Percentiles rank a stretch among this genome's conserved stretches.
Conservation (phyloP, 1,140 invertebrate species). For the Cardiocondyla obscurior region DNA sequence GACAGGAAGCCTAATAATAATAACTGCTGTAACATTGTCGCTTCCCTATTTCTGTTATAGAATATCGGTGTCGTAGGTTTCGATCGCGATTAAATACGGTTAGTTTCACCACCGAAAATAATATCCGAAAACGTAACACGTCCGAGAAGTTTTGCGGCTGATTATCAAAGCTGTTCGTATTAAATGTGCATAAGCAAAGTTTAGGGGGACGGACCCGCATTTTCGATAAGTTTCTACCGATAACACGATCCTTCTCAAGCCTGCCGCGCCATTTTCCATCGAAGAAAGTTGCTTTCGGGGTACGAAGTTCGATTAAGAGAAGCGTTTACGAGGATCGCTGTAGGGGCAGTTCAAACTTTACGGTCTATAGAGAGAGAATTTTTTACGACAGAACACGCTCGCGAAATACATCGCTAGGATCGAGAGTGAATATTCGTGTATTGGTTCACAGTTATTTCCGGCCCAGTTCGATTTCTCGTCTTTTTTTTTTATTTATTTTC, state of each 20-base stretch:
- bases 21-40: background rate
- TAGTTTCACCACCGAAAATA: background rate
- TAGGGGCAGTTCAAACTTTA: constrained; percentile 47
- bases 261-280: background rate
- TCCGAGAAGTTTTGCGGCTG: constrained; percentile 27
- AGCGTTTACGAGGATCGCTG: constrained; percentile 59
- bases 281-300: constrained; percentile 30
- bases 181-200: constrained; percentile 28
- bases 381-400: constrained; percentile 45
- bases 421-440: constrained; percentile 51
- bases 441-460: constrained; percentile 4
- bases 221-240: constrained; percentile 33
- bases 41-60: background rate
- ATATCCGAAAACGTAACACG: background rate
- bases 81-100: background rate
- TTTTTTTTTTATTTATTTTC: background rate
- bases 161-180: constrained; percentile 29
- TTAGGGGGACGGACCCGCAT: constrained; percentile 27
- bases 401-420: constrained; percentile 22
- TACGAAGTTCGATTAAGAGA: constrained; percentile 65
- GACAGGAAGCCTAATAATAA: background rate
- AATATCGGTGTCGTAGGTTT: background rate
- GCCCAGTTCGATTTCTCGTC: background rate
- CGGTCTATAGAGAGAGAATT: background rate
- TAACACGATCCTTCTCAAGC: constrained; percentile 8